phyloP scores from a whole-genome alignment of 2,888 invertebrate genomes.

The Orthonychiurus folsomi region DNA sequence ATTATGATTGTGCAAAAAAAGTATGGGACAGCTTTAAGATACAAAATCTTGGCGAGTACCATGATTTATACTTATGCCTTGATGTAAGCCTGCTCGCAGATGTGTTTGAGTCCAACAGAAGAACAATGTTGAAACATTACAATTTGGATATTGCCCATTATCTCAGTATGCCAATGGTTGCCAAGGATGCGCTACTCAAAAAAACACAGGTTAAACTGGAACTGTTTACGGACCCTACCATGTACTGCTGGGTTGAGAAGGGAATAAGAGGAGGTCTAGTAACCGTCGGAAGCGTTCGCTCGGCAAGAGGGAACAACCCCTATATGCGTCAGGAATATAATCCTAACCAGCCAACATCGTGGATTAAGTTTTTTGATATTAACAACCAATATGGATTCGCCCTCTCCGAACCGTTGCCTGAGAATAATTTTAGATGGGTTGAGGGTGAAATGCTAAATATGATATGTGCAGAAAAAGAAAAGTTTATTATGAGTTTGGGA shows the following conservation, averaged over 20 bases:
- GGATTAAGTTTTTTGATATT: conserved; percentile 21
- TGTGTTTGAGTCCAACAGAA: too few relatives aligned
- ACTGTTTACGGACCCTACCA: conserved; percentile 37
- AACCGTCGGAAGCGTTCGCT: conserved; percentile 20
- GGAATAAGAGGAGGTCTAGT: conserved; percentile 23
- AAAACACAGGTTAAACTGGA: too few relatives aligned
- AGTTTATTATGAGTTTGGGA: conserved; percentile 3
- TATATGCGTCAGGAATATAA: conserved; percentile 17
- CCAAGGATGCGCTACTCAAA: too few relatives aligned
- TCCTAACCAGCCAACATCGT: conserved; percentile 8
- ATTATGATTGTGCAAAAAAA: conserved; percentile 18
- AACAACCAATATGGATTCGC: conserved; percentile 21
- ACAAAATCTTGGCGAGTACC: conserved; percentile 23
- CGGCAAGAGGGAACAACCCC: conserved; percentile 27
- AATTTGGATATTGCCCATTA: too few relatives aligned
- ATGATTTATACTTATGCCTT: conserved; percentile 20
- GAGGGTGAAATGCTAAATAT: background rate
- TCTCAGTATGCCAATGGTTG: too few relatives aligned
- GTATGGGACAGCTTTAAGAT: conserved; percentile 21
- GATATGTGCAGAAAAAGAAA: background rate
- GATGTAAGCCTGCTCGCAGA: too few relatives aligned
- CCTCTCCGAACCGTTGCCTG: conserved; percentile 10
- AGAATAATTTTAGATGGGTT: conserved; percentile 13
- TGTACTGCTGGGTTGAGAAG: conserved; percentile 26
- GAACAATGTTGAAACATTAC: conserved; percentile 34